phyloP scores from a whole-genome alignment of 2,113 vertebrate species.

The Campylomormyrus tamandua region DNA sequence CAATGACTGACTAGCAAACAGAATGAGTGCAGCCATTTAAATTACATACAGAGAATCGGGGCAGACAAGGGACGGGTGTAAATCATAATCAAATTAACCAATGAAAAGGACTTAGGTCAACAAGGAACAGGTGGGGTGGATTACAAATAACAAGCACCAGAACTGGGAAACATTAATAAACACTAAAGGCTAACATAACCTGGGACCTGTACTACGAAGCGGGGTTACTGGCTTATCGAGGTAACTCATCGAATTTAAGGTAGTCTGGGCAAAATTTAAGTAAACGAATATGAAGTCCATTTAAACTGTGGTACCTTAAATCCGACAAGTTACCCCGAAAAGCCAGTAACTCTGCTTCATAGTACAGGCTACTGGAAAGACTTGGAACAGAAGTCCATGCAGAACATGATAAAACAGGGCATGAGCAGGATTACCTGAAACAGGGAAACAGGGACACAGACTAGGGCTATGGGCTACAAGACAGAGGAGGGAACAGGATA shows the following conservation, averaged over 20 bases:
- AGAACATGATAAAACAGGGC: background rate
- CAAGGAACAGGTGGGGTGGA: background rate
- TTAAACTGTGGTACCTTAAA: no score
- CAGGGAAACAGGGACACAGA: background rate
- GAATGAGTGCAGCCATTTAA: background rate
- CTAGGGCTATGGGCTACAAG: background rate
- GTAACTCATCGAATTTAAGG: no score
- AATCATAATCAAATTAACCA: background rate
- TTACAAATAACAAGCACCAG: background rate
- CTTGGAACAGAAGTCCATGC: background rate
- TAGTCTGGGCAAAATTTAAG: no score
- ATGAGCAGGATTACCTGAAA: background rate
- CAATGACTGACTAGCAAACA: background rate
- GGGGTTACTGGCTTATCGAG: no score
- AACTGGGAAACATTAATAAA: background rate
- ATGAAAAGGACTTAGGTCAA: background rate
- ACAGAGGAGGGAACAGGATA: background rate
- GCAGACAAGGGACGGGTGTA: background rate
- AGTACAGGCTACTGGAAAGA: background rate
- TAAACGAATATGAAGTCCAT: no score
- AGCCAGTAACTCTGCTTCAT: no score
- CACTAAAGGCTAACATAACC: background rate
- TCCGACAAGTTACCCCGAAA: no score
- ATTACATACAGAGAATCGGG: background rate
- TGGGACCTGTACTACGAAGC: background rate